Percentiles rank a stretch among this genome's conserved stretches.
Conservation (phyloP, 2,888 invertebrate species). For the Apodemia zela region DNA sequence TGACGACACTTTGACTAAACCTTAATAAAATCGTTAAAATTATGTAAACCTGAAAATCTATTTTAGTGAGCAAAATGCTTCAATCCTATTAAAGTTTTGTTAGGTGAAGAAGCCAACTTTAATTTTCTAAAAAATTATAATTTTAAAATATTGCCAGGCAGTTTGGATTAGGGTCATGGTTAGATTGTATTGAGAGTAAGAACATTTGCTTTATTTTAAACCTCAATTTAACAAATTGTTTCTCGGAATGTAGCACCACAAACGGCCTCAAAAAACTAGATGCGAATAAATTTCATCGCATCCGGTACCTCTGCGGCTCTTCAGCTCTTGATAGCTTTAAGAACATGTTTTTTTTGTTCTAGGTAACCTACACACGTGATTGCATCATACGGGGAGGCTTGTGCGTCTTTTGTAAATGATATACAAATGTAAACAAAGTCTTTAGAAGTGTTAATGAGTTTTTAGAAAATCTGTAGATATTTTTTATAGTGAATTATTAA, state of each 20-base stretch:
- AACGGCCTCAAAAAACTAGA: conserved; percentile 66
- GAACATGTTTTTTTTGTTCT: conserved; percentile 69
- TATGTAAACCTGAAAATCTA: too few species aligned
- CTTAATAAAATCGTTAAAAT: too few species aligned
- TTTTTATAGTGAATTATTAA: too few species aligned
- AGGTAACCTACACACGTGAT: conserved; percentile 6
- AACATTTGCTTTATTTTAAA: conserved; percentile 29
- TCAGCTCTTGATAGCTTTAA: conserved; percentile 71
- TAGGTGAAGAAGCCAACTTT: too few species aligned
- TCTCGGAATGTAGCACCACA: conserved; percentile 65
- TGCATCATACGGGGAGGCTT: not conserved
- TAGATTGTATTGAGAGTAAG: conserved; percentile 7
- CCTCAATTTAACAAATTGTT: conserved; percentile 49
- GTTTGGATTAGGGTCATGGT: too few species aligned
- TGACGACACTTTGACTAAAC: too few species aligned
- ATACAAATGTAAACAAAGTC: not conserved
- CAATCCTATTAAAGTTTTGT: too few species aligned
- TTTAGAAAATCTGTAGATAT: not conserved
- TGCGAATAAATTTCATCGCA: conserved; percentile 77
- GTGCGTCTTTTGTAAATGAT: not conserved
- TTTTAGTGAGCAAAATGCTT: too few species aligned
- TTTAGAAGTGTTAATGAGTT: not conserved
- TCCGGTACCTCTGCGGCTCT: conserved; percentile 74
- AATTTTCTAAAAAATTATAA: too few species aligned
- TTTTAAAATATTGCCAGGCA: too few species aligned